phyloP scores from a whole-genome alignment of 2,888 invertebrate genomes.

The Diarsia brunnea region DNA sequence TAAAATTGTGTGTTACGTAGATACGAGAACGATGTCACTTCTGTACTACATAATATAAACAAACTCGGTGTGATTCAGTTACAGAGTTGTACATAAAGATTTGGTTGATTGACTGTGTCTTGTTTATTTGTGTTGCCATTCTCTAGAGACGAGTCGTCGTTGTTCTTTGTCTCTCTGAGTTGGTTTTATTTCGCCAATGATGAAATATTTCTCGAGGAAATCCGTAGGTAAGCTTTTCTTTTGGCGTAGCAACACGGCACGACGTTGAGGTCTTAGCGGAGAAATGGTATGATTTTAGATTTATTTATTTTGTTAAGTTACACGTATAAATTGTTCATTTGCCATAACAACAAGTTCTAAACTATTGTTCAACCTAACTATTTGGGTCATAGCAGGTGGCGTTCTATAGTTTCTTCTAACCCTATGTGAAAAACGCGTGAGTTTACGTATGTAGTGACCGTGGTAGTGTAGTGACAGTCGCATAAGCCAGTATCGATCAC shows the following conservation, averaged over 20 bases:
- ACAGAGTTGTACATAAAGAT: conserved; percentile 56
- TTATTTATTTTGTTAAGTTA: conserved; percentile 10
- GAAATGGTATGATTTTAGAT: conserved; percentile 4
- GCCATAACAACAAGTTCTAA: neutral
- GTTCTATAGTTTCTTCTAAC: neutral
- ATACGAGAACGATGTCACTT: conserved; percentile 11
- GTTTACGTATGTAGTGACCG: neutral
- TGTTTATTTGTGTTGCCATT: conserved; percentile 64
- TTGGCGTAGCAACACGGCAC: neutral
- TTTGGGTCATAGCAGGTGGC: neutral
- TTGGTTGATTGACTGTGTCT: conserved; percentile 70
- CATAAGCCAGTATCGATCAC: neutral
- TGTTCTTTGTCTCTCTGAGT: conserved; percentile 58
- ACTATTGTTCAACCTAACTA: neutral
- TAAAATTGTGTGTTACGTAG: conserved; percentile 46
- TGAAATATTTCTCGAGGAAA: conserved; percentile 45
- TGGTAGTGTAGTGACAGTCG: neutral
- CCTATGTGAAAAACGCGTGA: accelerated
- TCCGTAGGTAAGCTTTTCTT: conserved; percentile 30
- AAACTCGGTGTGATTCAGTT: conserved; percentile 50
- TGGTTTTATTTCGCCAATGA: conserved; percentile 62
- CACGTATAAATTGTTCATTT: neutral
- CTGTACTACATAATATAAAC: conserved; percentile 15
- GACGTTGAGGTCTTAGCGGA: neutral
- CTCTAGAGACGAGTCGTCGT: conserved; percentile 63